Evolutionary conservation across 2,797 vertebrate species (phyloP), one percentile per base, ranked within the genome.

Genomic region (Eupleurogrammus muticus): DNA sequence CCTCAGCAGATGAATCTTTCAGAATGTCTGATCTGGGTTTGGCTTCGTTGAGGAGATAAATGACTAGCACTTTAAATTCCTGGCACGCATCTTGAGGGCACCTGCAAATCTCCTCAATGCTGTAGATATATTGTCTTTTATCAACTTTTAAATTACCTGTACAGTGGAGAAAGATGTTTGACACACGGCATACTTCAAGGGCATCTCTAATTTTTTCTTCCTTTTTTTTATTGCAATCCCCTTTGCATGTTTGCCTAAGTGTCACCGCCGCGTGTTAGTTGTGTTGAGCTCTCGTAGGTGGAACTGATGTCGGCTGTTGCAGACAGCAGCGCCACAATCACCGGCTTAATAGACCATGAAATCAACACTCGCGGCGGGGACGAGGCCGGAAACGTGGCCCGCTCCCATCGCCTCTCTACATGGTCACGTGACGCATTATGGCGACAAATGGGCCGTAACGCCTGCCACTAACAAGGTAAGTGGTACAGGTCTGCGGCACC

Each of bases 331-430:
- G 40, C 70, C 68, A 64, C 79, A 82, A 87, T 89, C 81, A 86
- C 23, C 38, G 1, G 46, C 60, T 64, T 86, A 91, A 90, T 86
- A 74, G 72, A 57, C 81, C 77, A 24, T 90, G 84, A 90, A 90
- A 89, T 88, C 84, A 86, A 83, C 84, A 83, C 55, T 77, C 54
- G 4, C 73, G 52, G 68, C 66, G 19, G 68, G 65, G 56, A n/a
- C 44, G 10, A 53, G 67, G 71, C 64, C 34, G 1, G 49, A 53
- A 19, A 56, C 51, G 24, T 21, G 57, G 66, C 70, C 64, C 66
- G n/a, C n/a, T 80, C 73, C 68, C 34, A n/a, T 77, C 48, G 72
- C 54, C 56, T 64, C 63, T 59, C 55, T 75, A 82, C 76, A 36
- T 35, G 63, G 65, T 74, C 82, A 87, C 59, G 4, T 85, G 86